Evolutionary conservation across 2,113 vertebrate species (phyloP).

Genomic region (Kryptolebias marmoratus): DNA sequence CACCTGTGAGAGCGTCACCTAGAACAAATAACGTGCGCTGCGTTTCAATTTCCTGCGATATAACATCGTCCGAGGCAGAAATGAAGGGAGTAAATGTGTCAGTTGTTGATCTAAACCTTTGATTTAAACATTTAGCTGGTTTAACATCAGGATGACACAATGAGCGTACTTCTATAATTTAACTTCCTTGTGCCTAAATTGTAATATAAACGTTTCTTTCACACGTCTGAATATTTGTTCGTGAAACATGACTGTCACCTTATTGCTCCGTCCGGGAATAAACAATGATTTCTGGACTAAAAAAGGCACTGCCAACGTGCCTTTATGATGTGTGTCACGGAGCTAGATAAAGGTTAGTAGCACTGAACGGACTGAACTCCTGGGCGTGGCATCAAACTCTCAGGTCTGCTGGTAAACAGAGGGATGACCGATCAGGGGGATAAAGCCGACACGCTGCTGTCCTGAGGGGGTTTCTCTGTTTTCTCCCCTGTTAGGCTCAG

Average conservation of each 20-base stretch:
- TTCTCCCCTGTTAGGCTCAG: conserved; percentile 41
- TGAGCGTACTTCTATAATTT: too few species aligned
- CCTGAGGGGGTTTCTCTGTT: conserved; percentile 33
- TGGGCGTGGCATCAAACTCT: conserved; percentile 53
- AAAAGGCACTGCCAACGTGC: not conserved
- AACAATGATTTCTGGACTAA: not conserved
- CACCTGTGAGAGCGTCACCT: too few species aligned
- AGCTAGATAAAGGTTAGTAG: conserved; percentile 17
- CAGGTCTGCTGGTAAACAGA: conserved; percentile 59
- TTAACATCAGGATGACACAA: too few species aligned
- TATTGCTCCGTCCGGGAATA: not conserved
- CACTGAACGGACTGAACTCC: conserved; percentile 33
- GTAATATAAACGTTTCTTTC: too few species aligned
- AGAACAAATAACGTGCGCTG: too few species aligned
- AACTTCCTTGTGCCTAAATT: too few species aligned
- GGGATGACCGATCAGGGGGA: conserved; percentile 48
- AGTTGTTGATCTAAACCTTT: too few species aligned
- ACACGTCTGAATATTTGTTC: too few species aligned
- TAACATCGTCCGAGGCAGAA: too few species aligned
- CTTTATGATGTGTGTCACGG: not conserved
- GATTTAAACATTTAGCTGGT: too few species aligned
- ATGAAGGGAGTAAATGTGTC: too few species aligned
- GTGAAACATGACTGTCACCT: not conserved
- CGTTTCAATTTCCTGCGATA: too few species aligned
- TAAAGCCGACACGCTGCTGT: conserved; percentile 57